A percentile compares a stretch with the other conserved stretches of the same genome.
phyloP scores from a whole-genome alignment of 2,797 vertebrate species.

The Ciconia nigra region DNA sequence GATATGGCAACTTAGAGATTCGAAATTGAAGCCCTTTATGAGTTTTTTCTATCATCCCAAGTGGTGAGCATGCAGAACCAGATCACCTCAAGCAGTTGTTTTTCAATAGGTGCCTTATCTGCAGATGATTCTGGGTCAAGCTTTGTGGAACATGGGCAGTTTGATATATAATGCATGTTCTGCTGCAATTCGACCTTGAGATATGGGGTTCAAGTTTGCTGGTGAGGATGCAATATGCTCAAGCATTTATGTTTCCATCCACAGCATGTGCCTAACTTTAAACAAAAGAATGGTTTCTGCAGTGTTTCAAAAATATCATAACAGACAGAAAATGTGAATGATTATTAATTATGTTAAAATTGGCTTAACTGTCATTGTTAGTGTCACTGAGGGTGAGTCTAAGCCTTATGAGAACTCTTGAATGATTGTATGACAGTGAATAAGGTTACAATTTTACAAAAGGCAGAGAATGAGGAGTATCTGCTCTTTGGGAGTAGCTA shows the following conservation, averaged over 20 bases:
- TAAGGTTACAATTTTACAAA: background rate
- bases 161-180: background rate
- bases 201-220: background rate
- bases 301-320: background rate
- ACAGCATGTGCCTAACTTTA: background rate
- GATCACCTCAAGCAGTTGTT: background rate
- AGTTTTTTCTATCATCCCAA: background rate
- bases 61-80: background rate
- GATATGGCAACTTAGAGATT: background rate
- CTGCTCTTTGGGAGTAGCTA: background rate
- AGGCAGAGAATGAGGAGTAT: background rate
- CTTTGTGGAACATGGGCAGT: background rate
- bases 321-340: background rate
- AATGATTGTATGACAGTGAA: background rate
- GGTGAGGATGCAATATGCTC: background rate
- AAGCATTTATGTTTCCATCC: background rate
- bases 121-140: background rate
- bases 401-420: background rate
- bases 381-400: background rate
- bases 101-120: background rate
- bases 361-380: background rate
- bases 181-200: background rate
- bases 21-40: background rate
- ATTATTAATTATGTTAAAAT: background rate
- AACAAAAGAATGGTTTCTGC: background rate